Percentiles rank a stretch among this genome's conserved stretches.
These are phyloP conservation scores for Clarias pachynema DNA, from an alignment of 2,797 vertebrate genomes.

Conservation along the genomic window DNA sequence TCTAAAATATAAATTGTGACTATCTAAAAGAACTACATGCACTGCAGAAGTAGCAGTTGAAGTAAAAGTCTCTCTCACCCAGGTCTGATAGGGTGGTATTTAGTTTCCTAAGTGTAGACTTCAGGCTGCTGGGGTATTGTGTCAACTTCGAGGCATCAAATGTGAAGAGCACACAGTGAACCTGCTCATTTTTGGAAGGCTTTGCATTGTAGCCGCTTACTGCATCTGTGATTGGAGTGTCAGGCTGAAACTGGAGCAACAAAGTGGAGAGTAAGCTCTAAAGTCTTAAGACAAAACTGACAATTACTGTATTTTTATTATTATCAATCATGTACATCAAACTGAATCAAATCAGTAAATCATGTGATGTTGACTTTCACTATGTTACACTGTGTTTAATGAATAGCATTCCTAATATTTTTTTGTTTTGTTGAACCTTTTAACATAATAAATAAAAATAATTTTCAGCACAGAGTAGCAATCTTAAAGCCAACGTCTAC, in stretches of 20 bases:
- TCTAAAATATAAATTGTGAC: no score
- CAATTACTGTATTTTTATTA: no score
- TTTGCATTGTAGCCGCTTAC: constrained; percentile 19
- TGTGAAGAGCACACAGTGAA: constrained; percentile 51
- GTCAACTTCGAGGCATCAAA: constrained; percentile 42
- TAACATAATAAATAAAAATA: no score
- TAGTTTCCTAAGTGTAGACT: constrained; percentile 32
- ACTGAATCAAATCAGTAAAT: neutral
- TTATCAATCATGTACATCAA: neutral
- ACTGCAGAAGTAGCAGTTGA: no score
- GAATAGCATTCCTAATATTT: neutral
- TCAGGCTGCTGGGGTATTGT: constrained; percentile 28
- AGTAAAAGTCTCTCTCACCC: constrained; percentile 22
- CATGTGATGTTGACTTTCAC: neutral
- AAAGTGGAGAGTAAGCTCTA: neutral
- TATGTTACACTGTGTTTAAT: neutral
- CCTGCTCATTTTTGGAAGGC: constrained; percentile 30
- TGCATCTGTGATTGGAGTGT: neutral
- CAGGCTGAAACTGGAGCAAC: constrained; percentile 39
- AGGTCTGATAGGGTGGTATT: constrained; percentile 33
- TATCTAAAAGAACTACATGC: no score
- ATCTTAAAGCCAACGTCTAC: neutral
- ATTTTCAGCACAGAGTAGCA: neutral
- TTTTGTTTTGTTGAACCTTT: neutral
- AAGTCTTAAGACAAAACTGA: neutral